Conservation (phyloP, 2,888 invertebrate species). For the Agrilus mali region DNA sequence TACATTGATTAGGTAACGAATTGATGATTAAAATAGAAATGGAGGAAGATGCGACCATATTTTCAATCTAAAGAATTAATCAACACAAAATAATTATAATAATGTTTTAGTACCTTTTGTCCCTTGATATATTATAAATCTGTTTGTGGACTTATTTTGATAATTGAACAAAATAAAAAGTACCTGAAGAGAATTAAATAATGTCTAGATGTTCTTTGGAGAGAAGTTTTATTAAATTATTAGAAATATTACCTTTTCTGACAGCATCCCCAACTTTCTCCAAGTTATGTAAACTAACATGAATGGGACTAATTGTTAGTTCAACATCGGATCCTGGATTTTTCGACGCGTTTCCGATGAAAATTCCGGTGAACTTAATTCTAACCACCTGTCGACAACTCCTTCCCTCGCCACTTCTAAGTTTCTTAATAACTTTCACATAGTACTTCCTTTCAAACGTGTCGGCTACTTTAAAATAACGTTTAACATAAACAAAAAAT, state of each 20-base stretch:
- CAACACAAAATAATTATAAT: no score
- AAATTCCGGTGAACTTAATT: slow-evolving; percentile 31
- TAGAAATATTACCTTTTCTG: slow-evolving; percentile 27
- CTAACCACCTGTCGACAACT: slow-evolving; percentile 30
- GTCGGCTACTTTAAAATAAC: slow-evolving; percentile 28
- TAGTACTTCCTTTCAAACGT: slow-evolving; percentile 22
- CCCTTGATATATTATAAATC: no score
- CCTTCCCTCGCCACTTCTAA: slow-evolving; percentile 29
- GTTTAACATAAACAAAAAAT: slow-evolving; percentile 27
- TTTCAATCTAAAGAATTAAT: no score
- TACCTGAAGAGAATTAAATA: no score
- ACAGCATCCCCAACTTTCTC: slow-evolving; percentile 31
- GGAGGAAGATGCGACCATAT: no score
- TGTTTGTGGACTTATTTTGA: no score
- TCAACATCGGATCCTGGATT: slow-evolving; percentile 23
- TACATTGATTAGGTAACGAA: no score
- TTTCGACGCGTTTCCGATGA: slow-evolving; percentile 21
- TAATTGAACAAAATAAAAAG: no score
- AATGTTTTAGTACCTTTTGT: no score
- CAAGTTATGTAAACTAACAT: slow-evolving; percentile 33
- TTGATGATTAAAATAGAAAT: no score
- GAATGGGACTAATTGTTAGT: slow-evolving; percentile 29
- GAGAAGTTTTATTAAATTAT: no score
- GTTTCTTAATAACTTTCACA: slow-evolving; percentile 26
- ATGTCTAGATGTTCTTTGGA: no score